These are phyloP conservation scores for Tenthredo mesomela DNA, from an alignment of 2,888 invertebrate species.

Conservation along the genomic window DNA sequence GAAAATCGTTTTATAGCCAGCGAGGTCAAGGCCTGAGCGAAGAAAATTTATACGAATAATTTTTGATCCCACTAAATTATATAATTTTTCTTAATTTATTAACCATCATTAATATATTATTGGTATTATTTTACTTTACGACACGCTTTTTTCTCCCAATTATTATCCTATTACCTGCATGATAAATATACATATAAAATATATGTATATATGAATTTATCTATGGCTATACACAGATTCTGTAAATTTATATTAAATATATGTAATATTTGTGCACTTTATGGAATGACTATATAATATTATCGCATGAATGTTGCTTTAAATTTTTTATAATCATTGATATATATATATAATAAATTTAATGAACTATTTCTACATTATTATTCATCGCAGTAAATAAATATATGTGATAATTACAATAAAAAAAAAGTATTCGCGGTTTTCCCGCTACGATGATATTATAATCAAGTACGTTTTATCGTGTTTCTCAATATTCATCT, in stretches of 20 bases:
- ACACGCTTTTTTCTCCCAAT: slow-evolving; percentile 26
- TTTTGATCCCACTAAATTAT: neutral
- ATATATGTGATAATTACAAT: neutral
- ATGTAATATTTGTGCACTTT: neutral
- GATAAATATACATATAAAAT: neutral
- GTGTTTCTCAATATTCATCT: neutral
- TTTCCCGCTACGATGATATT: neutral
- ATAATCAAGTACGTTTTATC: slow-evolving; percentile 21
- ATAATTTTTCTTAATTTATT: neutral
- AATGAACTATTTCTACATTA: neutral
- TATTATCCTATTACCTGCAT: slow-evolving; percentile 31
- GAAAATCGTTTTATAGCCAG: neutral
- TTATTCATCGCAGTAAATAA: neutral
- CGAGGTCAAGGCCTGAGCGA: neutral
- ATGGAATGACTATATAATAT: slow-evolving; percentile 6
- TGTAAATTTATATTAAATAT: neutral
- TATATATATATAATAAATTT: no score
- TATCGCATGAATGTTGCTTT: slow-evolving; percentile 17
- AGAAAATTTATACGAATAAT: slow-evolving; percentile 5
- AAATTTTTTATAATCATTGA: neutral
- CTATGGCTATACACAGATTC: neutral
- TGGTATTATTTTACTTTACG: neutral
- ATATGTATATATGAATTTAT: neutral
- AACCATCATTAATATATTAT: neutral
- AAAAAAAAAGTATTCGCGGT: slow-evolving; percentile 22